Evolutionary conservation across 1,140 invertebrate genomes (phyloP).

Genomic region (Drosophila lacertosa): DNA sequence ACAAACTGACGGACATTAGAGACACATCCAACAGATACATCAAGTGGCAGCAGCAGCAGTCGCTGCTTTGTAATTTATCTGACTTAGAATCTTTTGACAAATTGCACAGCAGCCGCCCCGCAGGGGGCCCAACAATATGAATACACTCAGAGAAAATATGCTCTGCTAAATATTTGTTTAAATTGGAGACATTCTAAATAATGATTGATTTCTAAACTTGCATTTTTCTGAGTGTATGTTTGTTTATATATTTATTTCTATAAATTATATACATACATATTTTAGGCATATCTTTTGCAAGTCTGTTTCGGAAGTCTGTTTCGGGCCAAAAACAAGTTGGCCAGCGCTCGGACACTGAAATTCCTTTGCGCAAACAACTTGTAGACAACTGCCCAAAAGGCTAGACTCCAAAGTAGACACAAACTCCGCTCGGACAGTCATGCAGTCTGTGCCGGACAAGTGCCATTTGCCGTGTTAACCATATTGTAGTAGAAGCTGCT

Average conservation of each 20-base stretch:
- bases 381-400: conserved; percentile 30
- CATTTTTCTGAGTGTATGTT: no score
- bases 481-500: conserved; percentile 9
- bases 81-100: conserved; percentile 62
- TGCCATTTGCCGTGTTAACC: conserved; percentile 61
- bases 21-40: conserved; percentile 45
- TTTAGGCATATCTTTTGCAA: conserved; percentile 43
- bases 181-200: no score
- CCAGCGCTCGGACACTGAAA: conserved; percentile 47
- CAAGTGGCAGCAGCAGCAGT: conserved; percentile 26
- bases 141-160: conserved; percentile 5
- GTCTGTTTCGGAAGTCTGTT: conserved; percentile 52
- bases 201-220: no score
- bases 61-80: conserved; percentile 53
- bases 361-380: conserved; percentile 50
- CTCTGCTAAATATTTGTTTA: no score
- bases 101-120: conserved; percentile 48
- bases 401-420: conserved; percentile 34
- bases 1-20: conserved; percentile 6
- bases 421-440: conserved; percentile 12
- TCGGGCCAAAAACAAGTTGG: conserved; percentile 40
- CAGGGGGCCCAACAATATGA: conserved; percentile 27
- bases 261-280: conserved; percentile 2
- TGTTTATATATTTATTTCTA: not conserved
- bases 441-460: conserved; percentile 29